These are phyloP conservation scores for Mycetomoellerius zeteki DNA, from an alignment of 1,140 invertebrate species.

Conservation along the genomic window DNA sequence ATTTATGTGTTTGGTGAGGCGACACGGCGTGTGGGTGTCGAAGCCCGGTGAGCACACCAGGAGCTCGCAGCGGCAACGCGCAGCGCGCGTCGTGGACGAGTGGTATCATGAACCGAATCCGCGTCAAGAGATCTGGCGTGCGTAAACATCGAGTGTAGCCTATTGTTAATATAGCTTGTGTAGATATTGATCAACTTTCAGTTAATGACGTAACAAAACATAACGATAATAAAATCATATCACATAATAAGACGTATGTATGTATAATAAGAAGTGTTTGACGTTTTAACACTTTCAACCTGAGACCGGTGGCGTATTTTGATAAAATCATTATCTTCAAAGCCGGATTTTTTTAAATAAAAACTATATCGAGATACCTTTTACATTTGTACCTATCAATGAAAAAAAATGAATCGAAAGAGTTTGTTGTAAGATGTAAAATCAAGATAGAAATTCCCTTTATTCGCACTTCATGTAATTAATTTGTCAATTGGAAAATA, in stretches of 20 bases:
- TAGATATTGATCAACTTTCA: background rate
- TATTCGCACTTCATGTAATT: background rate
- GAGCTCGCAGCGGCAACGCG: slow-evolving; percentile 77
- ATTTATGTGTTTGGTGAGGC: slow-evolving; percentile 85
- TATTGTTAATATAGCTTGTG: background rate
- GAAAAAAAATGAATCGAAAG: background rate
- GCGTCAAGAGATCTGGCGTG: slow-evolving; percentile 1
- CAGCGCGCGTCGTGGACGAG: slow-evolving; percentile 65
- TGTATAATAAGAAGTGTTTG: background rate
- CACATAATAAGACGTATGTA: background rate
- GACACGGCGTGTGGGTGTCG: slow-evolving; percentile 86
- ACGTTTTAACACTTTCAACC: background rate
- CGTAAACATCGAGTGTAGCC: background rate
- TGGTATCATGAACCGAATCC: slow-evolving; percentile 18
- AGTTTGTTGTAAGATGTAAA: background rate
- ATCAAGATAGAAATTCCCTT: background rate
- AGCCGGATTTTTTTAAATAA: background rate
- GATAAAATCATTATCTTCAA: background rate
- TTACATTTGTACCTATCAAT: background rate
- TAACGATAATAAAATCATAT: background rate
- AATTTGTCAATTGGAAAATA: background rate
- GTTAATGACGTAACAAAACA: slow-evolving; percentile 5
- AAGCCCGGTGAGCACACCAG: slow-evolving; percentile 84
- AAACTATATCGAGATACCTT: background rate
- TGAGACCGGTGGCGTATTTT: background rate